Base-by-base conservation (phyloP, 2,888 invertebrate genomes). In the Pollenia griseotomentosa region DNA sequence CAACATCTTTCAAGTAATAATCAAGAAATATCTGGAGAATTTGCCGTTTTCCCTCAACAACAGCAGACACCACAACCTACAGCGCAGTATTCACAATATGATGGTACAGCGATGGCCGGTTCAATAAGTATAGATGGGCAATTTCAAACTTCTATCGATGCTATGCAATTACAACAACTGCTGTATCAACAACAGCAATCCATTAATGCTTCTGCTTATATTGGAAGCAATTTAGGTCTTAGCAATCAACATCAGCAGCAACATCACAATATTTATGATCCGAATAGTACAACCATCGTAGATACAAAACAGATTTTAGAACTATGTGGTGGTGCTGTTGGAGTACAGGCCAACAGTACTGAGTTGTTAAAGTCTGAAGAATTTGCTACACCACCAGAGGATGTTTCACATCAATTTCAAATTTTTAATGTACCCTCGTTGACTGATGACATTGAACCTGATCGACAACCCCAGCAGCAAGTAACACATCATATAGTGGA, bases 121-220 rank as follows among this genome's bases (percentile, higher is more conserved):
- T 53, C 70, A 12, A 59, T 86, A 68, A 81, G 44, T 63, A 59
- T 87, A 46, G 84, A 87, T 70, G 78, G 78, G 11, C 87, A 87
- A 61, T 88, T 88, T 77, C 88, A 88, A 74, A 88, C 90, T 1
- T 87, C 92, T 9, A 90, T 92, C 10, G 91, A 92, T 89, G 89
- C 92, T 2, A 90, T 92, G 89, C 92, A 92, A 78, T 85, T 92
- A 86, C 92, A 92, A 68, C 92, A 92, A 71, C 81, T 92, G 3
- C 88, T 92, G 42, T 92, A 91, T 66, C 92, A 92, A 86, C 92
- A 91, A 71, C 85, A 91, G 65, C 92, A 91, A 77, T 88, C 68
- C 3, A 57, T 89, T 10, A 86, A 83, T 68, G 65, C 74, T 2
- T 82, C 86, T 57, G 73, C 71, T 40, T 87, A 73, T 74, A 78